Evolutionary conservation across 1,140 invertebrate genomes (phyloP).

Genomic region (Sitophilus oryzae): DNA sequence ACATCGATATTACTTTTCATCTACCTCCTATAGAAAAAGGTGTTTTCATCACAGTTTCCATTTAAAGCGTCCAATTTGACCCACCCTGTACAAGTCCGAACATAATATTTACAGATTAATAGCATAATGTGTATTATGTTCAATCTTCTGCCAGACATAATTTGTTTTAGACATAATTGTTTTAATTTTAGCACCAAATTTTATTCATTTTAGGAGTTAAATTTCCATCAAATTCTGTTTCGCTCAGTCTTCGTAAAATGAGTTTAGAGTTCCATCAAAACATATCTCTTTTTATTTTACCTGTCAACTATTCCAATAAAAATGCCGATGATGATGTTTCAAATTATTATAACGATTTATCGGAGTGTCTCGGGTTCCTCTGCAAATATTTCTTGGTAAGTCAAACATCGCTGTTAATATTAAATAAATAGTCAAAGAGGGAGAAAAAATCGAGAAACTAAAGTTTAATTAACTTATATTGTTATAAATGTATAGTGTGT

Average conservation of each 20-base stretch:
- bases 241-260: constrained; percentile 30
- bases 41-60: too few species aligned
- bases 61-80: too few species aligned
- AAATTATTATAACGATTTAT: constrained; percentile 46
- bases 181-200: too few species aligned
- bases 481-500: too few species aligned
- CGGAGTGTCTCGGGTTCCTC: constrained; percentile 46
- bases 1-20: too few species aligned
- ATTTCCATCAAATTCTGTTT: constrained; percentile 32
- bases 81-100: too few species aligned
- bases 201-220: constrained; percentile 27
- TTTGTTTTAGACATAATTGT: too few species aligned
- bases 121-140: too few species aligned
- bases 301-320: constrained; percentile 14
- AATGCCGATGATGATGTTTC: constrained; percentile 33
- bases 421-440: not conserved
- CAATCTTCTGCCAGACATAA: too few species aligned
- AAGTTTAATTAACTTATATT: not conserved
- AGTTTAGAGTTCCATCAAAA: constrained; percentile 31
- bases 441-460: not conserved
- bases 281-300: constrained; percentile 23
- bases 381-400: constrained; percentile 46
- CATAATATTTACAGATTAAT: too few species aligned
- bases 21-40: too few species aligned
- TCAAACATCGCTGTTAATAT: constrained; percentile 11